Evolutionary conservation across 2,113 vertebrate species (phyloP), one percentile per base, ranked within the genome.

Genomic region (Circaetus gallicus): DNA sequence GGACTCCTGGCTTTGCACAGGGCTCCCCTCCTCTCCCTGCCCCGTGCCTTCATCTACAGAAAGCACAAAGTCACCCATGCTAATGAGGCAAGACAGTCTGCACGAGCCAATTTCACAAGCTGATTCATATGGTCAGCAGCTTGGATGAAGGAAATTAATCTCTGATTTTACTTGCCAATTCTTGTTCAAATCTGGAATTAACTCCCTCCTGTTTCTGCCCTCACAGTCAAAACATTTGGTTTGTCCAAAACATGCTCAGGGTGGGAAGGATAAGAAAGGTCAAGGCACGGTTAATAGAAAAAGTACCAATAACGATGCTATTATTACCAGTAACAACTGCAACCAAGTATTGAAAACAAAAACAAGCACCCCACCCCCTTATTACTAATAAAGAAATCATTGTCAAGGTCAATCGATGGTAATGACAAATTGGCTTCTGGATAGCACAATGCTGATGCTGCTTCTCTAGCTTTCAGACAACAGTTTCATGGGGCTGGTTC

Each of bases 101-200:
- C 94, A 86, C 3, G 10, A 90, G 82, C 58, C 80, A 55, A 43
- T 87, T 88, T 76, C 86, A 86, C n/a, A 72, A 55, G 45, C 62
- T 90, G 66, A 94, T 96, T 94, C 74, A 28, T 79, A 63, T 25
- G 49, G 87, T 77, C 78, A 82, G 59, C 28, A 80, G 63, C 47
- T 70, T 91, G 71, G 50, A 94, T 67, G 26, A 89, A 90, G 74
- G n/a, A 84, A 91, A 85, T 89, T 49, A 89, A 94, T 83, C 87
- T 88, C 56, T 71, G 49, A 90, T 81, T 95, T 86, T 84, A 94
- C 79, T 90, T 96, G 85, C 70, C 78, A 92, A 26, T 94, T 94
- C 67, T 77, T 90, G 53, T 95, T 96, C 31, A 93, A 86, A 93
- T 95, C 80, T 85, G n/a, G 63, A 95, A 86, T 93, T 84, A 97